Conservation (phyloP, 2,113 vertebrate species). For the Saimiri boliviensis region DNA sequence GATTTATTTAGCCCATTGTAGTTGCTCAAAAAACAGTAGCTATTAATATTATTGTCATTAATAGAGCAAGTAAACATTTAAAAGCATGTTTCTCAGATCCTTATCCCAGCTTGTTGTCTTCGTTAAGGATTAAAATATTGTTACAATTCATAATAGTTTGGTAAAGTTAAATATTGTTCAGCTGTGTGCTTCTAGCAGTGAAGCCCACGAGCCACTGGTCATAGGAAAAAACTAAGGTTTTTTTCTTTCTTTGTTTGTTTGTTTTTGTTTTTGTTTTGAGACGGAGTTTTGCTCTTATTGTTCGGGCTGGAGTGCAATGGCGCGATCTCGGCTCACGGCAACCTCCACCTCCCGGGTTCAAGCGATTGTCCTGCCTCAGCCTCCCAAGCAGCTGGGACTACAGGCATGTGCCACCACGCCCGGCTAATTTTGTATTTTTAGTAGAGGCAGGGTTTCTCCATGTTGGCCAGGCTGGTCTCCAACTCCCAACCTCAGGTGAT, state of each 20-base stretch:
- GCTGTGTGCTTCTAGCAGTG: neutral
- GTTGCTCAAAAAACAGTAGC: neutral
- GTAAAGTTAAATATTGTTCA: neutral
- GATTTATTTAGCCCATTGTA: constrained; percentile 25
- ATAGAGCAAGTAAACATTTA: constrained; percentile 33
- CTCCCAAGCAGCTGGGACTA: too few relatives aligned
- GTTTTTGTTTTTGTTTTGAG: too few relatives aligned
- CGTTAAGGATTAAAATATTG: constrained; percentile 25
- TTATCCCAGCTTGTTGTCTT: neutral
- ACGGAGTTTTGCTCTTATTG: too few relatives aligned
- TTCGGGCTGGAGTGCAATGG: too few relatives aligned
- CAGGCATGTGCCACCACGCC: too few relatives aligned
- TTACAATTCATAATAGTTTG: neutral
- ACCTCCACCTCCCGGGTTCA: too few relatives aligned
- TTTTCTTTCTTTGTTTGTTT: neutral
- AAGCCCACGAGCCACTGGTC: neutral
- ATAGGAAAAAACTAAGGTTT: neutral
- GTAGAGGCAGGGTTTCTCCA: too few relatives aligned
- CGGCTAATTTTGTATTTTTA: too few relatives aligned
- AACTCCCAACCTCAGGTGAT: too few relatives aligned
- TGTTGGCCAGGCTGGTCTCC: too few relatives aligned
- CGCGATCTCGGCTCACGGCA: too few relatives aligned
- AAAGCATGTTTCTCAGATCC: constrained; percentile 25
- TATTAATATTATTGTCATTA: constrained; percentile 1
- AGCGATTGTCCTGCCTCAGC: too few relatives aligned